phyloP scores from a whole-genome alignment of 2,888 invertebrate genomes.

The Desoria tigrina region DNA sequence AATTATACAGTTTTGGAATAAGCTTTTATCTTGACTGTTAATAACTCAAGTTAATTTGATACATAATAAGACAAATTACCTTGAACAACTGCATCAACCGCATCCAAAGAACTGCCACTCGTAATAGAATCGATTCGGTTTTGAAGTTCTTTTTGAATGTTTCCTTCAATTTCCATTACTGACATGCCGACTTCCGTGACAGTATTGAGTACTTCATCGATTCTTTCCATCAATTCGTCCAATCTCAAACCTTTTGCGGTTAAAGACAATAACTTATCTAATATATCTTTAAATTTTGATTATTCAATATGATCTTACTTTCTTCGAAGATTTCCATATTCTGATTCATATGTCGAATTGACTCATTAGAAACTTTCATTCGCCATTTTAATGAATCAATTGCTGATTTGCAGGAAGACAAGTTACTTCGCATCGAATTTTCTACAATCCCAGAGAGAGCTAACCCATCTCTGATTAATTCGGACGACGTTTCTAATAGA shows the following conservation, averaged over 20 bases:
- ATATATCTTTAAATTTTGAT: constrained; percentile 1
- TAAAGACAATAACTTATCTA: neutral
- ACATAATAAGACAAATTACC: constrained; percentile 9
- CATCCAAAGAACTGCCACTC: constrained; percentile 35
- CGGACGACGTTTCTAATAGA: constrained; percentile 30
- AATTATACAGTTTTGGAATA: neutral
- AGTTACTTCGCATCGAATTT: constrained; percentile 34
- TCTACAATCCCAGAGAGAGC: constrained; percentile 36
- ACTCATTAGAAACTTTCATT: constrained; percentile 37
- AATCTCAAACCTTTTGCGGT: constrained; percentile 33
- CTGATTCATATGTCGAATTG: constrained; percentile 31
- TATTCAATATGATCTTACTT: constrained; percentile 19
- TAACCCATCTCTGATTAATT: constrained; percentile 36
- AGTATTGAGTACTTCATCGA: constrained; percentile 37
- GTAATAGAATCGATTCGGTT: constrained; percentile 32
- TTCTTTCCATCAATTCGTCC: constrained; percentile 33
- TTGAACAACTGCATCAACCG: constrained; percentile 32
- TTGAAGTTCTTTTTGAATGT: constrained; percentile 37
- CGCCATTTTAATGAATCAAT: constrained; percentile 40
- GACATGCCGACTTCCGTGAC: constrained; percentile 32
- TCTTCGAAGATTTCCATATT: constrained; percentile 36
- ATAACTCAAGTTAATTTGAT: neutral
- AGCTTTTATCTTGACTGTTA: too few relatives aligned
- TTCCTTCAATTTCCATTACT: constrained; percentile 36
- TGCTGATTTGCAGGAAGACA: constrained; percentile 25